Percentiles rank a stretch among this genome's conserved stretches.
phyloP scores from a whole-genome alignment of 1,140 invertebrate species.

The Drosophila obscura region DNA sequence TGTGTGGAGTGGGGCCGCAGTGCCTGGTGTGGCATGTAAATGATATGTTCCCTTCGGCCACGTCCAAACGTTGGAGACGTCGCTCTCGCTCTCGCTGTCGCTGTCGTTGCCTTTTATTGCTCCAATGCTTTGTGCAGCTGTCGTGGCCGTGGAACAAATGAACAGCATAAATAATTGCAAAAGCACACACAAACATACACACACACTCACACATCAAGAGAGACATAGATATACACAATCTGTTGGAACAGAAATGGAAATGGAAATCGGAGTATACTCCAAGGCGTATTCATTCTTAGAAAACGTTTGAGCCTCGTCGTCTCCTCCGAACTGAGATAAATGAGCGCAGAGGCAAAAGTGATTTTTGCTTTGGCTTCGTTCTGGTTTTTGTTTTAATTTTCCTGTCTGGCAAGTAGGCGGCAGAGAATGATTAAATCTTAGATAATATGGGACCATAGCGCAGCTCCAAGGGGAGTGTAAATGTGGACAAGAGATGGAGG shows the following conservation, averaged over 20 bases:
- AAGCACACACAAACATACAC: constrained; percentile 51
- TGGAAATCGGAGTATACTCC: constrained; percentile 73
- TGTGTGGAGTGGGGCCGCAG: constrained; percentile 16
- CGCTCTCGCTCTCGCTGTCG: constrained; percentile 25
- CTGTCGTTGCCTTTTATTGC: constrained; percentile 53
- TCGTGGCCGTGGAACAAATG: constrained; percentile 79
- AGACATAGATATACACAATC: constrained; percentile 25
- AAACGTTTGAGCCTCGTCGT: constrained; percentile 26
- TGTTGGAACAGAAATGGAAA: constrained; percentile 22
- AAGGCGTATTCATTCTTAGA: constrained; percentile 38
- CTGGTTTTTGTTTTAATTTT: too few relatives aligned
- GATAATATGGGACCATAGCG: too few relatives aligned
- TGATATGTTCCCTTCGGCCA: constrained; percentile 81
- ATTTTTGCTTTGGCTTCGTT: constrained; percentile 29
- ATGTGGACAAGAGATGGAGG: too few relatives aligned
- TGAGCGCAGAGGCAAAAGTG: constrained; percentile 49
- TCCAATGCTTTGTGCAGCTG: constrained; percentile 70
- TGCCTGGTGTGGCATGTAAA: constrained; percentile 75
- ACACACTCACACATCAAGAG: constrained; percentile 20
- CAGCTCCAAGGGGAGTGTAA: too few relatives aligned
- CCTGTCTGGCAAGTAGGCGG: too few relatives aligned
- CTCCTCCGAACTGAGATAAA: constrained; percentile 68
- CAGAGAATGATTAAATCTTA: too few relatives aligned
- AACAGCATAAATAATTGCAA: constrained; percentile 83
- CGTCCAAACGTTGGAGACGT: constrained; percentile 50